phyloP scores from a whole-genome alignment of 2,888 invertebrate species.

The Acrobasis consociella region DNA sequence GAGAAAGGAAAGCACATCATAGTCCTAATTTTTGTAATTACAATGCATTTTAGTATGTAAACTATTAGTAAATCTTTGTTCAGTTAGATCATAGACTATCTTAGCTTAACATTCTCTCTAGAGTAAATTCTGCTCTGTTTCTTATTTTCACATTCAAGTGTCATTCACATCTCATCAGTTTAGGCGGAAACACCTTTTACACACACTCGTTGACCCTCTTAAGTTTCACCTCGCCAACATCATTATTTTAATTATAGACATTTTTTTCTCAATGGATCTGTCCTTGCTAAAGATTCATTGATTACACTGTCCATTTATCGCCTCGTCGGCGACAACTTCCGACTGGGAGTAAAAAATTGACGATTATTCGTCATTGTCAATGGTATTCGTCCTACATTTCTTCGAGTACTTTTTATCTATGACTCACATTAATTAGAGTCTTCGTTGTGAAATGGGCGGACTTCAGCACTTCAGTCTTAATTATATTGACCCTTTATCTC shows the following conservation, averaged over 20 bases:
- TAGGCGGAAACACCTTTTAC: background rate
- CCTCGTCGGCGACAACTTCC: conserved; percentile 32
- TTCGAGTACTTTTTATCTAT: conserved; percentile 26
- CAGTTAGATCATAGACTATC: no score
- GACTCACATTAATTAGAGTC: conserved; percentile 14
- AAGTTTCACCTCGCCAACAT: background rate
- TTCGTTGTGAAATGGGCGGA: conserved; percentile 21
- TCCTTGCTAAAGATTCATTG: conserved; percentile 32
- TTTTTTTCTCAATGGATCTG: conserved; percentile 24
- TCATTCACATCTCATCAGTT: background rate
- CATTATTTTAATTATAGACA: conserved; percentile 13
- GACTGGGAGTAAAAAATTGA: conserved; percentile 31
- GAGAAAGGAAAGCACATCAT: no score
- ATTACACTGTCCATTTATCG: conserved; percentile 29
- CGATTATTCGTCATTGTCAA: conserved; percentile 33
- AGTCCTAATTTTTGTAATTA: no score
- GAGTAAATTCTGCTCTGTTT: no score
- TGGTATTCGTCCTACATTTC: conserved; percentile 28
- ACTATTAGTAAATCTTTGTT: no score
- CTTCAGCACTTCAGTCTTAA: conserved; percentile 42
- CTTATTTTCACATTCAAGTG: background rate
- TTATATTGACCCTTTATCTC: conserved; percentile 53
- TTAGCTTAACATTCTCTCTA: no score
- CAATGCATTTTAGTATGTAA: no score
- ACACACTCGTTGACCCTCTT: background rate